A percentile compares a stretch with the other conserved stretches of the same genome.
phyloP scores from a whole-genome alignment of 2,113 vertebrate species.

The Corvus moneduloides region DNA sequence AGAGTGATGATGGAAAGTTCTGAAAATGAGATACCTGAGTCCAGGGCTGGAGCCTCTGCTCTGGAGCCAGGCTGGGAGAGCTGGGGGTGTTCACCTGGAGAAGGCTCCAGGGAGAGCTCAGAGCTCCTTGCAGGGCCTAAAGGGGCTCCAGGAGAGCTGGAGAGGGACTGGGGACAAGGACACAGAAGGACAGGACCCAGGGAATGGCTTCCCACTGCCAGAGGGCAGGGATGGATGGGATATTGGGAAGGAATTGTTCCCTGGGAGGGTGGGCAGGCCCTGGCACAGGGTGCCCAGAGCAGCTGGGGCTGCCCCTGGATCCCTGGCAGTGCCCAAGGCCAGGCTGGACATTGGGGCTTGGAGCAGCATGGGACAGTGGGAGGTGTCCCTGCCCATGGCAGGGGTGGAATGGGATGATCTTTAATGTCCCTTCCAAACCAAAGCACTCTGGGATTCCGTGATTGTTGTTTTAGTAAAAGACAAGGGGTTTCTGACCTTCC shows the following conservation, averaged over 20 bases:
- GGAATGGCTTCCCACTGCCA: neutral
- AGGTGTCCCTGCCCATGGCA: neutral
- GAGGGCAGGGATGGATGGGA: neutral
- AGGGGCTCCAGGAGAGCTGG: neutral
- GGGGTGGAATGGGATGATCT: rapidly evolving
- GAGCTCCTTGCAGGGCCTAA: neutral
- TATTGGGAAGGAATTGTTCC: neutral
- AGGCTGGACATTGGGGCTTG: neutral
- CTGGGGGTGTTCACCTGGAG: neutral
- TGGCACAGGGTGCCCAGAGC: neutral
- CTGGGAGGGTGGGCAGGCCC: neutral
- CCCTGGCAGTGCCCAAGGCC: neutral
- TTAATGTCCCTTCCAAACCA: neutral
- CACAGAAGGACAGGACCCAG: neutral
- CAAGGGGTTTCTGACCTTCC: neutral
- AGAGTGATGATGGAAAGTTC: neutral
- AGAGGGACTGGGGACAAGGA: neutral
- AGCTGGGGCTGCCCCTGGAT: neutral
- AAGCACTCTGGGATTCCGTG: neutral
- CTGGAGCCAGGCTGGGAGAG: neutral
- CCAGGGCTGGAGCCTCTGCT: neutral
- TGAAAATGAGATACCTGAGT: neutral
- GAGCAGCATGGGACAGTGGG: neutral
- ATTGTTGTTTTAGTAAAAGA: neutral
- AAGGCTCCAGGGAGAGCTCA: neutral